These are phyloP conservation scores for Cardiocondyla obscurior DNA, from an alignment of 1,140 invertebrate species.

Conservation along the genomic window DNA sequence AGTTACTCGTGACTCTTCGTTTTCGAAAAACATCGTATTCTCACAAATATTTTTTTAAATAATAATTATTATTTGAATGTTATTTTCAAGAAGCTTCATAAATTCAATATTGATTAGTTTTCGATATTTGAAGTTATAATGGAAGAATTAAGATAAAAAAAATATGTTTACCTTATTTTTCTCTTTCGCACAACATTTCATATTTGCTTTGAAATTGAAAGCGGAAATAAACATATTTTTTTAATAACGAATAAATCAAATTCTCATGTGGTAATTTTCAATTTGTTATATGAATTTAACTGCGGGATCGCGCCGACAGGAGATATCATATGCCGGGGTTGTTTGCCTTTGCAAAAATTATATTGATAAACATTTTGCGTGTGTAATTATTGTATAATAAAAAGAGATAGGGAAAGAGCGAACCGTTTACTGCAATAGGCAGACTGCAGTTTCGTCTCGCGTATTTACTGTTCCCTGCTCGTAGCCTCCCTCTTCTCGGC, in stretches of 20 bases:
- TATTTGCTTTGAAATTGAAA: not conserved
- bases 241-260: not conserved
- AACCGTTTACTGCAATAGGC: not conserved
- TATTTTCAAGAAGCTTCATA: not conserved
- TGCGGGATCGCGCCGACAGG: not conserved
- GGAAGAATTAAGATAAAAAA: not conserved
- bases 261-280: slow-evolving; percentile 1
- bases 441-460: slow-evolving; percentile 13
- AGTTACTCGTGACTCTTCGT: not conserved
- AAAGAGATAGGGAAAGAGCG: not conserved
- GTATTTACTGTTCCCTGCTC: slow-evolving; percentile 7
- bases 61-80: not conserved
- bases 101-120: not conserved
- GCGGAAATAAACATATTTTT: not conserved
- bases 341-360: slow-evolving; percentile 13
- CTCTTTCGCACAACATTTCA: not conserved
- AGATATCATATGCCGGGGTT: not conserved
- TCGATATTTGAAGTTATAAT: not conserved
- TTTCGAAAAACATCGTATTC: not conserved
- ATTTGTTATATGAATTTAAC: slow-evolving; percentile 18
- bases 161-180: not conserved
- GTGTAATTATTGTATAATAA: not conserved
- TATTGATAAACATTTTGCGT: not conserved
- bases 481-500: slow-evolving; percentile 10
- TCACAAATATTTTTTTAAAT: not conserved